Evolutionary conservation across 2,888 invertebrate genomes (phyloP), one percentile per base, ranked within the genome.

Genomic region (Nudaria mundana): DNA sequence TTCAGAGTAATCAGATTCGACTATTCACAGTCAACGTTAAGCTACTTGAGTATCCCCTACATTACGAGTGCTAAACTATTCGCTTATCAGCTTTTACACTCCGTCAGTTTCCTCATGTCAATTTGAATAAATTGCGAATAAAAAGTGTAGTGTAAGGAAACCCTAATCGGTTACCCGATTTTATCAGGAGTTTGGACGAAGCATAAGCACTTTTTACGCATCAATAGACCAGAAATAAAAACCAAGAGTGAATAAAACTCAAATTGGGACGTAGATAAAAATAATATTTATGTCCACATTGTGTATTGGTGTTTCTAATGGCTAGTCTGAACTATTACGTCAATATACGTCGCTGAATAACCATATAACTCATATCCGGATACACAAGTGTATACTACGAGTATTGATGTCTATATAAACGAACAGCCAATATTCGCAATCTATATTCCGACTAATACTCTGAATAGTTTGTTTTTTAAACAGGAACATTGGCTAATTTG

Each of bases 121-220:
- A 77, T 79, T 80, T 78, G 71, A 80, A 81, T 81, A 81, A 81
- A 76, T 68, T 67, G 62, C 63, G 63, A 75, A 71, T 76, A 76
- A 78, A 77, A 79, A 72, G 68, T 73, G 66, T 71, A 70, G 69
- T 70, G 65, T 71, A 70, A 69, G 74, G 70, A 64, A 63, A 62
- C 62, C 69, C 68, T 76, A 75, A 75, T 73, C 74, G 69, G 62
- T 62, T 59, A n/a, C 69, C 72, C 54, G 74, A 76, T 76, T 73
- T 71, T 77, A 78, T 78, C 77, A 66, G 61, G 59, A 62, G 44
- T 57, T 58, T 57, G 62, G 54, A 56, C 63, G 60, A 67, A 67
- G 63, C 67, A 63, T 69, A 65, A 66, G 67, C 67, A 66, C 54
- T 67, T 71, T 76, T 71, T 70, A 71, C 69, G 71, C 66, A 55